Conservation (phyloP, 1,140 invertebrate genomes). For the Choristoneura fumiferana region DNA sequence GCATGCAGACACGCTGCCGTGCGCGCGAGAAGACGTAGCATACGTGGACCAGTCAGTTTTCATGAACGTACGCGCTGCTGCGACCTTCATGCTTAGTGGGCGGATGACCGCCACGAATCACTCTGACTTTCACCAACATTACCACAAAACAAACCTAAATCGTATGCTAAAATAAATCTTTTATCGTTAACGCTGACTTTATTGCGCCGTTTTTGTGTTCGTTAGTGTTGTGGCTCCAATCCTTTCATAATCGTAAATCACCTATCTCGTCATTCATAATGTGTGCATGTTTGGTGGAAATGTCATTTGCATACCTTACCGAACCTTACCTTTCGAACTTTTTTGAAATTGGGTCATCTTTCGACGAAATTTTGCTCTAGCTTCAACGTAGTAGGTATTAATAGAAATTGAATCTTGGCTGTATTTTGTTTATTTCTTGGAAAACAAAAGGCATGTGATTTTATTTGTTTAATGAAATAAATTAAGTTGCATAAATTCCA, state of each 20-base stretch:
- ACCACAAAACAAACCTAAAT: constrained; percentile 35
- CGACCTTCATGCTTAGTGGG: constrained; percentile 53
- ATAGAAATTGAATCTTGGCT: no score
- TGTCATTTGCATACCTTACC: constrained; percentile 9
- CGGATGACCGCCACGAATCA: constrained; percentile 43
- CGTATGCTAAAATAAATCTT: not conserved
- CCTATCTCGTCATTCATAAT: constrained; percentile 24
- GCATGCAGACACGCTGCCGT: not conserved
- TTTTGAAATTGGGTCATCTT: no score
- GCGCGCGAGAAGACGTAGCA: not conserved
- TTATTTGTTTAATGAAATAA: no score
- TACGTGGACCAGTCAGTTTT: constrained; percentile 18
- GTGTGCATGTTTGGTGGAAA: constrained; percentile 32
- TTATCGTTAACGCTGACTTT: not conserved
- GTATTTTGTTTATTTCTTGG: no score
- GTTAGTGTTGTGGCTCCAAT: constrained; percentile 2
- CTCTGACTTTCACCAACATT: constrained; percentile 45
- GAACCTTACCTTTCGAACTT: not conserved
- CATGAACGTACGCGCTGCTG: constrained; percentile 9
- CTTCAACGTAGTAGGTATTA: no score
- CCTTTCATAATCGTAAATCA: constrained; percentile 6
- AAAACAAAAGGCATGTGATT: no score
- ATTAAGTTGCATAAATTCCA: no score
- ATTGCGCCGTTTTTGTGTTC: constrained; percentile 2
- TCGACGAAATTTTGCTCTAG: no score